phyloP scores from a whole-genome alignment of 2,113 vertebrate species.

The Panurus biarmicus region DNA sequence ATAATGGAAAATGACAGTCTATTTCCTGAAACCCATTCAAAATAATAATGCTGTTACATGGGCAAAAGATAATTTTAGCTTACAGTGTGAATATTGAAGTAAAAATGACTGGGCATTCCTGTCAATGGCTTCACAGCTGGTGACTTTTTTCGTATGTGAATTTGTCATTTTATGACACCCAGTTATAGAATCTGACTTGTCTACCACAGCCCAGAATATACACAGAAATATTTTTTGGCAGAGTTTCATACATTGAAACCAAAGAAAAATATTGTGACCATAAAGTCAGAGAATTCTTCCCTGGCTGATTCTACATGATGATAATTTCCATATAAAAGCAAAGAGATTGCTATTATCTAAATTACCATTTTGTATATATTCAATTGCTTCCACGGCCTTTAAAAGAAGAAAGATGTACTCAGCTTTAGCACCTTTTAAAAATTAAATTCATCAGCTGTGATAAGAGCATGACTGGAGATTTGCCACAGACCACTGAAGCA shows the following conservation, averaged over 20 bases:
- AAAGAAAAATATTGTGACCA: background rate
- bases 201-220: background rate
- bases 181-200: background rate
- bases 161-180: background rate
- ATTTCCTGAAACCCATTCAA: background rate
- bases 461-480: constrained; percentile 24
- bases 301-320: background rate
- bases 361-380: background rate
- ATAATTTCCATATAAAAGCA: background rate
- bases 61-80: background rate
- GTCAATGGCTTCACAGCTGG: background rate
- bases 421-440: background rate
- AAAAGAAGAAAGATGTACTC: background rate
- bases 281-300: background rate
- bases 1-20: background rate
- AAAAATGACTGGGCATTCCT: background rate
- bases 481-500: constrained; percentile 29
- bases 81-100: background rate
- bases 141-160: background rate
- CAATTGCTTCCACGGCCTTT: background rate
- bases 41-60: background rate
- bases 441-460: constrained; percentile 1
- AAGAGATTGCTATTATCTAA: background rate
- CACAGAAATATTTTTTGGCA: background rate
- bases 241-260: background rate